Conservation (phyloP, 2,113 vertebrate genomes). For the Orcinus orca region DNA sequence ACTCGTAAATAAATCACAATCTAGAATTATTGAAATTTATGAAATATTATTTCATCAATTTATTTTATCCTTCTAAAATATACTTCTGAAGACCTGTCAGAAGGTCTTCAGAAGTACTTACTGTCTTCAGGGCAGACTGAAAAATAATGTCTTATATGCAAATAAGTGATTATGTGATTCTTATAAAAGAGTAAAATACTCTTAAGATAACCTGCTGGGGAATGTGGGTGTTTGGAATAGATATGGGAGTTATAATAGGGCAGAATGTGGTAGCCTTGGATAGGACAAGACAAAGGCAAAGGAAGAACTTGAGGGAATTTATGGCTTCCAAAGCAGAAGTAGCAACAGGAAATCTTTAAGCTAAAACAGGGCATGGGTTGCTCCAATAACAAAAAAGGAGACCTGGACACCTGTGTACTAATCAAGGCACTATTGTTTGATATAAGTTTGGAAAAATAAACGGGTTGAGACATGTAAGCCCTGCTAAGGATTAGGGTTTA, state of each 20-base stretch:
- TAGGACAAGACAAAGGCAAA: not conserved
- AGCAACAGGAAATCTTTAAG: not conserved
- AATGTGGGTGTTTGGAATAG: not conserved
- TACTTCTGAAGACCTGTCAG: not conserved
- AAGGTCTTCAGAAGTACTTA: not conserved
- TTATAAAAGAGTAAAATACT: not conserved
- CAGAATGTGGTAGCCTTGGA: too few species aligned
- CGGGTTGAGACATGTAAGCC: not conserved
- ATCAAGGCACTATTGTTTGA: not conserved
- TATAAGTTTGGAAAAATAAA: not conserved
- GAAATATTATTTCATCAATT: not conserved
- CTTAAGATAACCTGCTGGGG: not conserved
- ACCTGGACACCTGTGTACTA: not conserved
- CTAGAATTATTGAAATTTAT: not conserved
- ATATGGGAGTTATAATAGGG: not conserved
- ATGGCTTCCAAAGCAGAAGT: not conserved
- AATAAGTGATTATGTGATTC: not conserved
- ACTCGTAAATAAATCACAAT: not conserved
- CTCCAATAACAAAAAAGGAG: not conserved
- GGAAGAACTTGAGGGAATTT: not conserved
- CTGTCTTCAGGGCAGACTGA: not conserved
- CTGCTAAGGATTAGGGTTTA: not conserved
- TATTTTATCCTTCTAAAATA: not conserved
- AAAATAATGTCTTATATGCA: not conserved
- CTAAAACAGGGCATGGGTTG: not conserved